Conservation (phyloP, 1,140 invertebrate species). For the Megalonaias nervosa region DNA sequence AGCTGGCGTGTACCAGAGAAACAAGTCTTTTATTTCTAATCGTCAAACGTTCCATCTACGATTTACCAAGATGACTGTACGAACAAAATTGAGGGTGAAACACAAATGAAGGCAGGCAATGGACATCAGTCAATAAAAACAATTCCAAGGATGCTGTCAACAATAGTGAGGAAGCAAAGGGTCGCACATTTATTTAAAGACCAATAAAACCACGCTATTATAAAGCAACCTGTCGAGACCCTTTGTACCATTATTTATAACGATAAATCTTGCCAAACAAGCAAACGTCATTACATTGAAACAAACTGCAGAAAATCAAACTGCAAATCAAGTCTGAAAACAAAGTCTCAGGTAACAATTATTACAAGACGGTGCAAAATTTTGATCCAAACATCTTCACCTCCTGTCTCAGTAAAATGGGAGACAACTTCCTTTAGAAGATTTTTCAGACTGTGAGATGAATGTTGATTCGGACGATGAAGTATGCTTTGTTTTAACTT, state of each 20-base stretch:
- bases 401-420: background rate
- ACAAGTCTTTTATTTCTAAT: background rate
- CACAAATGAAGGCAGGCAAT: too few species aligned
- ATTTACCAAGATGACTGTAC: slow-evolving; percentile 7
- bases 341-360: background rate
- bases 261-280: slow-evolving; percentile 4
- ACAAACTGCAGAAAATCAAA: background rate
- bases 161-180: background rate
- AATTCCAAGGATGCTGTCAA: background rate
- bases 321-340: background rate
- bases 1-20: slow-evolving; percentile 35
- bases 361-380: background rate
- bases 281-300: slow-evolving; percentile 14
- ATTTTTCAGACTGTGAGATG: slow-evolving; percentile 14
- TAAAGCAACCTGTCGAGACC: background rate
- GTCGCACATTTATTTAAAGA: background rate
- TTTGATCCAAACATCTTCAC: background rate
- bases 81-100: background rate
- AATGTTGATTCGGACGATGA: background rate
- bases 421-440: background rate
- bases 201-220: background rate
- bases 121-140: background rate
- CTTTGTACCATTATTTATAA: slow-evolving; percentile 1
- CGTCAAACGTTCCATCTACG: slow-evolving; percentile 7
- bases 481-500: slow-evolving; percentile 8